Base-by-base conservation (phyloP, 2,113 vertebrate species). In the Leucopternis melanops region DNA sequence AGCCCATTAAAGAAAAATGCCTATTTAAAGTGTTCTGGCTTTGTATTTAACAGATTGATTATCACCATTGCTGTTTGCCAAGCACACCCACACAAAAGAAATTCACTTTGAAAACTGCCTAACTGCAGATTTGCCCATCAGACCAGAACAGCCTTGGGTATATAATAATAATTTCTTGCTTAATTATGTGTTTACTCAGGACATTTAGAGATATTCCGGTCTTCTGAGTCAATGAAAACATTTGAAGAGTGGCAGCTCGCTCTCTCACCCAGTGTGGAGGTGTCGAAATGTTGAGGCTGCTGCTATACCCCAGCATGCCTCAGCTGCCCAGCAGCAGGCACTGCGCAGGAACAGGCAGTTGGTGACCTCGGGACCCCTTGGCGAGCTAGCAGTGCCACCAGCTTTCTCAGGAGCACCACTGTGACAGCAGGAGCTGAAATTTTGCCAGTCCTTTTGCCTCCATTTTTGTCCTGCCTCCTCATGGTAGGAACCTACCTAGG, bases 41-140 rank as follows among this genome's bases (percentile, higher is more conserved):
- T 89, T 94, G 81, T 95, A 89, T 91, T 96, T 94, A 95, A 92
- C 80, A 91, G 92, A 94, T 83, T 86, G 47, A 94, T 96, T 92
- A 92, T 82, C 81, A 72, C 73, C 6, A 0, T 84, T 92, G 82
- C 65, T 85, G 47, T 94, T 91, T 94, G 94, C 91, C 91, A 94
- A 91, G 90, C 70, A 88, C 66, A 83, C 66, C 61, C 72, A 92
- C 88, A 78, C 55, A 92, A 83, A 93, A 73, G 65, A 95, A 96
- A 93, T 91, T 52, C 36, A 78, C 81, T 96, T 91, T 89, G 77
- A 87, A 92, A 97, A 75, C 77, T 89, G 86, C 52, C 81, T 89
- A 79, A 70, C 65, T 67, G 85, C 88, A 94, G 73, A 91, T 91
- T 85, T 94, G 40, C 36, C 86, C 62, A 87, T 81, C 70, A 94